Conservation (phyloP, 2,113 vertebrate species). For the Poeciliopsis retropinna region DNA sequence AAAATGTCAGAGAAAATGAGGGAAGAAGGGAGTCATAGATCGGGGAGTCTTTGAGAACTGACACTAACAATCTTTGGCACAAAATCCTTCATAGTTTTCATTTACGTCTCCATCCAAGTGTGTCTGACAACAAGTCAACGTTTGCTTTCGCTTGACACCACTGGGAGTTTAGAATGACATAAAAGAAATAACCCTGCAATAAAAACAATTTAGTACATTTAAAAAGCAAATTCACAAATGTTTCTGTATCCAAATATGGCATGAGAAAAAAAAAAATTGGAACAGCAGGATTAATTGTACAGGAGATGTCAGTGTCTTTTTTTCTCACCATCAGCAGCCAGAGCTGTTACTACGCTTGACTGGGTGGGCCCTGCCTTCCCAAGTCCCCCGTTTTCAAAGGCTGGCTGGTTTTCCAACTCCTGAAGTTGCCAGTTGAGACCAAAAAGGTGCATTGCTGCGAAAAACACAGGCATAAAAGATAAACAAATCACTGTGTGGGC, state of each 20-base stretch:
- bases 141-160: neutral
- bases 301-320: conserved; percentile 19
- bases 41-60: conserved; percentile 3
- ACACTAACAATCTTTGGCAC: neutral
- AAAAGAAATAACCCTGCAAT: neutral
- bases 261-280: neutral
- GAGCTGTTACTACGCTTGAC: conserved; percentile 86
- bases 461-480: conserved; percentile 53
- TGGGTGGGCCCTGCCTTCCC: conserved; percentile 88
- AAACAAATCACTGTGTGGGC: conserved; percentile 46
- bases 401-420: conserved; percentile 90
- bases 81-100: neutral
- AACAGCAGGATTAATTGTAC: neutral
- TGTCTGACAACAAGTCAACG: neutral
- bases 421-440: conserved; percentile 98
- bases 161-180: neutral
- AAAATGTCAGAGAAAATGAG: conserved; percentile 6
- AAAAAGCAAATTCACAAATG: neutral
- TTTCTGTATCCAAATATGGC: neutral
- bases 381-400: conserved; percentile 92
- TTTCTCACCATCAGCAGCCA: conserved; percentile 88
- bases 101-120: neutral
- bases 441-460: conserved; percentile 95
- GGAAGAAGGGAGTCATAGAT: neutral
- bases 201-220: neutral